phyloP scores from a whole-genome alignment of 2,113 vertebrate species.

The Rhinolophus ferrumequinum region DNA sequence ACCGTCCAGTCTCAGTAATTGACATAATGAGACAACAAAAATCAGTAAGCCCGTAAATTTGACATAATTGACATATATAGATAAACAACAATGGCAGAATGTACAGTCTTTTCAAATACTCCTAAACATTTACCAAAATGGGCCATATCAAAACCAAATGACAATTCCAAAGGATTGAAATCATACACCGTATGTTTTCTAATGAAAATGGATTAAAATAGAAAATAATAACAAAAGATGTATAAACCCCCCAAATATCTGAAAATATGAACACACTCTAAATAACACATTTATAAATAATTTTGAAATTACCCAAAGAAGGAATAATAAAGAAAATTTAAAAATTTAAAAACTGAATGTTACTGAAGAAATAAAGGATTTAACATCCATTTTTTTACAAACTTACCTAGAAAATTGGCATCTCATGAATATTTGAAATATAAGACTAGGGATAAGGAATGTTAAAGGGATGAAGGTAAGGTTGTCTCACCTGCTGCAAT shows the following conservation, averaged over 20 bases:
- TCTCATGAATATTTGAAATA: not conserved
- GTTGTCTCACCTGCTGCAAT: not conserved
- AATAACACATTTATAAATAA: constrained; percentile 7
- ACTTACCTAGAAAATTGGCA: not conserved
- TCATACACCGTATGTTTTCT: not conserved
- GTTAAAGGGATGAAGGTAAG: not conserved
- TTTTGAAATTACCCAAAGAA: constrained; percentile 31
- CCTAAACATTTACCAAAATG: not conserved
- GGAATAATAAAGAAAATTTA: not conserved
- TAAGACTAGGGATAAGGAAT: not conserved
- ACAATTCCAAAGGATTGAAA: not conserved
- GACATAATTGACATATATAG: not conserved
- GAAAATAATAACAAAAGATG: constrained; percentile 6
- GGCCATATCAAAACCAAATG: not conserved
- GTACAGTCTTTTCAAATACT: not conserved
- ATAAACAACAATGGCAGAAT: not conserved
- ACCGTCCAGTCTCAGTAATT: not conserved
- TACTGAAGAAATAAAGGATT: not conserved
- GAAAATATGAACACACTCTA: not conserved
- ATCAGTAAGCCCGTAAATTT: not conserved
- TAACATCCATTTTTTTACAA: not conserved
- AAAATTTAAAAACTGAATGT: not conserved
- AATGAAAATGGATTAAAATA: not conserved
- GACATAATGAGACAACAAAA: not conserved
- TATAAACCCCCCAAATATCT: not conserved